These are phyloP conservation scores for Lypha dubia DNA, from an alignment of 2,888 invertebrate genomes.

Conservation along the genomic window DNA sequence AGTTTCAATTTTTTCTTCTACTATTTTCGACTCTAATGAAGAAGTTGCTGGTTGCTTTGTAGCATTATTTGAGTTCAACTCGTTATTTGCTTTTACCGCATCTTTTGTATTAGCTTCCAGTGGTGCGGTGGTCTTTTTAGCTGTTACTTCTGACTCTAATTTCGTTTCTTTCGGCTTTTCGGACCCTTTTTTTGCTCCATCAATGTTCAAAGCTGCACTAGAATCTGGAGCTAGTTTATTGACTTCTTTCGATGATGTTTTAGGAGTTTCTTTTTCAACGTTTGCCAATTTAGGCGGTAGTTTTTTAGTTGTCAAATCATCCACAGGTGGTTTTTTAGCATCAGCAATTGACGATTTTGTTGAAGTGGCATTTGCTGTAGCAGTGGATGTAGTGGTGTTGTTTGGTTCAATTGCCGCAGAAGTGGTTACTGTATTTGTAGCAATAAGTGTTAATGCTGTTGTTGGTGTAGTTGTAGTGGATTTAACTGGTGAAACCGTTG, in stretches of 20 bases:
- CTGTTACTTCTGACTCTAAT: neutral
- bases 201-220: neutral
- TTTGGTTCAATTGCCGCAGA: constrained; percentile 45
- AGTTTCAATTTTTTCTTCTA: constrained; percentile 32
- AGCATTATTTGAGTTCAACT: constrained; percentile 41
- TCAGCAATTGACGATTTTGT: constrained; percentile 20
- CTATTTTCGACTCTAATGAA: constrained; percentile 12
- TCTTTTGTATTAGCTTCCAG: constrained; percentile 15
- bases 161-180: constrained; percentile 42
- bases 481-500: constrained; percentile 45
- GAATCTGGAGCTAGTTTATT: constrained; percentile 15
- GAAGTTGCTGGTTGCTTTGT: neutral
- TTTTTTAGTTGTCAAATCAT: constrained; percentile 41
- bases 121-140: constrained; percentile 2
- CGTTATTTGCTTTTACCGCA: constrained; percentile 16
- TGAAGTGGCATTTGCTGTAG: constrained; percentile 42
- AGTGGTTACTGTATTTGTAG: constrained; percentile 28
- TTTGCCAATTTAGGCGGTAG: constrained; percentile 17
- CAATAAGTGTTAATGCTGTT: constrained; percentile 25
- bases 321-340: constrained; percentile 12
- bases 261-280: constrained; percentile 49
- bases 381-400: constrained; percentile 25
- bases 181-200: neutral
- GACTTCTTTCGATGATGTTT: constrained; percentile 43
- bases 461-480: constrained; percentile 50